Evolutionary conservation across 2,113 vertebrate genomes (phyloP), one percentile per base, ranked within the genome.

Genomic region (Eulemur macaco): DNA sequence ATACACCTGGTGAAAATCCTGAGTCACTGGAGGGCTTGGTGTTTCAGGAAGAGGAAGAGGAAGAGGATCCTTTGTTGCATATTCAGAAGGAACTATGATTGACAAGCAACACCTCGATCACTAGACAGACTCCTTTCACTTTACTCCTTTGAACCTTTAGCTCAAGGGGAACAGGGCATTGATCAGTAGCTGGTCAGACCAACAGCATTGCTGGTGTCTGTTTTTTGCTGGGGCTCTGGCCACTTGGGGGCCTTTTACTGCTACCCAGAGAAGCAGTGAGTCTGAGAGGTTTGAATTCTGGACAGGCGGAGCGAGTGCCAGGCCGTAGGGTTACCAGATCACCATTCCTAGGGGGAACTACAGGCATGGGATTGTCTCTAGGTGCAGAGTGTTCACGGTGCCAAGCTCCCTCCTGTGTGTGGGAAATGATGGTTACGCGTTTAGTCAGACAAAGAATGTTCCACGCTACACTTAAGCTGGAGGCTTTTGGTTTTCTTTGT

Each of bases 1-100:
- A 66, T 89, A 87, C 10, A 91, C 71, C 89, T 83, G 50, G 71
- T 86, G 9, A 96, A 90, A 95, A 88, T 92, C 78, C 77, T 91
- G 91, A 95, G 93, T 94, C 82, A 86, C 86, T 31, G 15, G 52
- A 87, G 37, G 78, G 68, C 60, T 85, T 89, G 54, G n/a, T 73
- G 5, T 93, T 95, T 86, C 27, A 96, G 93, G 74, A 95, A 86
- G 86, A 92, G 80, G 74, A 95, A 86, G 86, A 94, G 80, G 84
- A 96, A 88, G 66, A 96, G 60, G 60, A 37, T 81, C 37, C 71
- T 52, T 63, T 73, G 29, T 63, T 56, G 39, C 27, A 29, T 74
- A 63, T 97, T 94, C 31, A 86, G 52, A 86, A 92, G 88, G 68
- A 77, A 83, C 63, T 6, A 37, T 91, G 73, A 60, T 64, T 90